These are phyloP conservation scores for Silurus asotus DNA, from an alignment of 2,113 vertebrate genomes.

Conservation along the genomic window DNA sequence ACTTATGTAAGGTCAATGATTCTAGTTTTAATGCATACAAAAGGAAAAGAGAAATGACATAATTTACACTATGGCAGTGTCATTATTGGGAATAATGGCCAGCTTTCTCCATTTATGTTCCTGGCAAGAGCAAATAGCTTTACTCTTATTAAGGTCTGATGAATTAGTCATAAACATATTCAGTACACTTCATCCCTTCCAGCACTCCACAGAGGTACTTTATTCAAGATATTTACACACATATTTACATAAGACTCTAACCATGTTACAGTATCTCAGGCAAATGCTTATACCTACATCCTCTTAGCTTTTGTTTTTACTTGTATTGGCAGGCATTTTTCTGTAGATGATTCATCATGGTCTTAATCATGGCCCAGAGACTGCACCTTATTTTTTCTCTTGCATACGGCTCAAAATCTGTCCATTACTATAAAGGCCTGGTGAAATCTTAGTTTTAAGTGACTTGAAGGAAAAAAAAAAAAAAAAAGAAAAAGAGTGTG, in stretches of 20 bases:
- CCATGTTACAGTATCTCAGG: not conserved
- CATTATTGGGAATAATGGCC: conserved; percentile 50
- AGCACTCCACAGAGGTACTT: not conserved
- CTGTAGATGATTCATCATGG: conserved; percentile 19
- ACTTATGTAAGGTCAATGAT: conserved; percentile 16
- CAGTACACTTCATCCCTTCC: not conserved
- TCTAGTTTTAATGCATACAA: conserved; percentile 28
- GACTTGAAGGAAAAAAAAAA: conserved; percentile 51
- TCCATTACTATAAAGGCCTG: conserved; percentile 63
- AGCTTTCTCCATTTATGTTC: conserved; percentile 43
- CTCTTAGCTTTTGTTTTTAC: not conserved
- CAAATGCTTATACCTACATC: not conserved
- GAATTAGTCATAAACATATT: conserved; percentile 41
- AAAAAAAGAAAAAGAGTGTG: too few relatives aligned
- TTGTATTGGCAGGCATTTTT: not conserved
- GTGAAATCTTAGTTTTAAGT: conserved; percentile 63
- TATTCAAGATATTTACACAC: not conserved
- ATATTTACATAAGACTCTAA: not conserved
- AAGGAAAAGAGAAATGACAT: conserved; percentile 33
- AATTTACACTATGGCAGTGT: conserved; percentile 38
- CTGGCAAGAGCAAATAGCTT: conserved; percentile 44
- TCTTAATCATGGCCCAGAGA: conserved; percentile 39
- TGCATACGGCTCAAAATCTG: conserved; percentile 59
- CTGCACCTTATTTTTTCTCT: conserved; percentile 37
- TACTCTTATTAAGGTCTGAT: conserved; percentile 53